Percentiles rank a stretch among this genome's conserved stretches.
Evolutionary conservation across 2,113 vertebrate genomes (phyloP).

Genomic region (Ardeotis arabs): DNA sequence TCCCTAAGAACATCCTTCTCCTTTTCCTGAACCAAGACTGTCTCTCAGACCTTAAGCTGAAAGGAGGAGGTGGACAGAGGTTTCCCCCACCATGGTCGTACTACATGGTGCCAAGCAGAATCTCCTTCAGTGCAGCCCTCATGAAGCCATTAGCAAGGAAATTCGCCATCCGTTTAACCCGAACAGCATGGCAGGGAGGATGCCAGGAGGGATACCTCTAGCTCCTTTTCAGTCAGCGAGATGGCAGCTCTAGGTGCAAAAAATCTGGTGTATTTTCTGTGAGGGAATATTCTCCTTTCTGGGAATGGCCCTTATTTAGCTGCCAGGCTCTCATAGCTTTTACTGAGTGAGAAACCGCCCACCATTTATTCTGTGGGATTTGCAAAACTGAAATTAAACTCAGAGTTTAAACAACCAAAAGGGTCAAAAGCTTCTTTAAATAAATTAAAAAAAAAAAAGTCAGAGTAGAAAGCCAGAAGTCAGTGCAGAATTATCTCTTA

Average conservation of each 20-base stretch:
- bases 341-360: background rate
- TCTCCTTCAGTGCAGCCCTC: background rate
- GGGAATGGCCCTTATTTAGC: background rate
- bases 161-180: background rate
- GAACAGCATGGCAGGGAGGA: background rate
- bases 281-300: background rate
- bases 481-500: background rate
- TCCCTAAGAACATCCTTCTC: background rate
- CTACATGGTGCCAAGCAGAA: background rate
- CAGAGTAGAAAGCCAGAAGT: background rate
- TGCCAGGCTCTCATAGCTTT: background rate
- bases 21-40: background rate
- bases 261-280: background rate
- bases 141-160: background rate
- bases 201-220: background rate
- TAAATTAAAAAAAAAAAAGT: background rate
- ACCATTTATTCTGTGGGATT: background rate
- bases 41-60: background rate
- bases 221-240: background rate
- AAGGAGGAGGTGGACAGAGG: background rate
- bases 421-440: background rate
- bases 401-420: background rate
- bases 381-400: background rate
- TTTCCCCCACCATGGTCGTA: rapidly evolving
- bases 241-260: background rate